Conservation (phyloP, 2,113 vertebrate species). For the Neolamprologus fasciatus region DNA sequence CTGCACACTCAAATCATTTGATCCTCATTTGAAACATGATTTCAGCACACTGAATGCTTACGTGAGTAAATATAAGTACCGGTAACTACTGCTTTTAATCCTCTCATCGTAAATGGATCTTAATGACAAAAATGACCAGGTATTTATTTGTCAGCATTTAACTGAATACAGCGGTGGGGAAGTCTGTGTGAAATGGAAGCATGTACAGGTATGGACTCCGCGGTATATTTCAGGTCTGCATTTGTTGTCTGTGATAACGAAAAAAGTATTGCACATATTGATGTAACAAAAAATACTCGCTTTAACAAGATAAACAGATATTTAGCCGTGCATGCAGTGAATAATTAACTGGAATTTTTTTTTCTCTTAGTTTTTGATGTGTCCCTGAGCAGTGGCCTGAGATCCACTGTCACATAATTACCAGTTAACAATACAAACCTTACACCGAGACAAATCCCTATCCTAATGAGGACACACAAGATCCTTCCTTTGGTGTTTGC, state of each 20-base stretch:
- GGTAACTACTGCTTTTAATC: not conserved
- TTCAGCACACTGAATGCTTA: not conserved
- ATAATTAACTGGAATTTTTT: not conserved
- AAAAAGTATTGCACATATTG: not conserved
- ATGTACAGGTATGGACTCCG: not conserved
- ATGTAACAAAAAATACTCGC: not conserved
- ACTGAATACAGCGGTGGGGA: not conserved
- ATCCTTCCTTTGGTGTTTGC: not conserved
- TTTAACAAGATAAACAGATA: not conserved
- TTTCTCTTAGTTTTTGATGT: not conserved
- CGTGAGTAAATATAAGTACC: not conserved
- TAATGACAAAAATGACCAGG: not conserved
- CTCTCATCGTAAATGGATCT: not conserved
- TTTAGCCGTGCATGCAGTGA: not conserved
- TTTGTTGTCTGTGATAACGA: not conserved
- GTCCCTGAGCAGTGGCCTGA: not conserved
- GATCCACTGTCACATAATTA: not conserved
- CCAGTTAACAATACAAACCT: not conserved
- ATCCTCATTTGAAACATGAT: not conserved
- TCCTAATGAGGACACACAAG: not conserved
- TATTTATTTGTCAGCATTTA: not conserved
- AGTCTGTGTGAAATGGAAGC: not conserved
- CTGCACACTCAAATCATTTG: slow-evolving; percentile 15
- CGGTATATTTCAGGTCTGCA: not conserved
- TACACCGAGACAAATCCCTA: not conserved